These are phyloP conservation scores for Galleria mellonella DNA, from an alignment of 1,140 invertebrate species.

Conservation along the genomic window DNA sequence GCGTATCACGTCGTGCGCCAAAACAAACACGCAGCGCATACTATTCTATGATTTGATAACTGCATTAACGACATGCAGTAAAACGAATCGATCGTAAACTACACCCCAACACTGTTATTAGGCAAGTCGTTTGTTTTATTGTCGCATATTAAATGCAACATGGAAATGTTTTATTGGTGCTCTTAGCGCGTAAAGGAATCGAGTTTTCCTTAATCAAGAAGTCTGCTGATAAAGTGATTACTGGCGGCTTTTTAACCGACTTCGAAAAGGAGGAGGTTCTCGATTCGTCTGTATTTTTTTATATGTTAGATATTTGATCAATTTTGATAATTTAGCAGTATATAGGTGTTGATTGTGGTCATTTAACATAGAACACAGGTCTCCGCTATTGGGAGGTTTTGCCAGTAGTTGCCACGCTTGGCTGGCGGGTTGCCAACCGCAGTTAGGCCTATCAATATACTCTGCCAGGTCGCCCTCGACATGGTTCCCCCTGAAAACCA, in stretches of 20 bases:
- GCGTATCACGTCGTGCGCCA: constrained; percentile 6
- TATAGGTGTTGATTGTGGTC: no score
- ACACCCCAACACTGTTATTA: constrained; percentile 24
- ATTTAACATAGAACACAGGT: no score
- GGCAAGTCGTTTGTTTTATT: constrained; percentile 32
- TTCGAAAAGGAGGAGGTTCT: constrained; percentile 2
- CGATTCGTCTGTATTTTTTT: no score
- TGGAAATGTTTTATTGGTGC: constrained; percentile 15
- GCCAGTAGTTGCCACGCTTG: no score
- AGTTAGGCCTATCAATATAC: no score
- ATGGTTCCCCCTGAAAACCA: no score
- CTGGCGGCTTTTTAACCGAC: not conserved
- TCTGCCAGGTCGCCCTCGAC: no score
- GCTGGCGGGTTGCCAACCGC: no score
- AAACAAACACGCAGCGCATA: constrained; percentile 22
- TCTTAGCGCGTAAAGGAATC: not conserved
- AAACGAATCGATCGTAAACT: constrained; percentile 12
- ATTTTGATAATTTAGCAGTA: no score
- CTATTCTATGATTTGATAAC: constrained; percentile 34
- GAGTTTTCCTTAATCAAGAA: not conserved
- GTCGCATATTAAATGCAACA: constrained; percentile 29
- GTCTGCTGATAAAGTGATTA: no score
- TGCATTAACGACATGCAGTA: constrained; percentile 16
- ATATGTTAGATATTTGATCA: not conserved
- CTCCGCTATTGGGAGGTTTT: no score